phyloP scores from a whole-genome alignment of 2,888 invertebrate genomes.

The Blastobasis adustella region DNA sequence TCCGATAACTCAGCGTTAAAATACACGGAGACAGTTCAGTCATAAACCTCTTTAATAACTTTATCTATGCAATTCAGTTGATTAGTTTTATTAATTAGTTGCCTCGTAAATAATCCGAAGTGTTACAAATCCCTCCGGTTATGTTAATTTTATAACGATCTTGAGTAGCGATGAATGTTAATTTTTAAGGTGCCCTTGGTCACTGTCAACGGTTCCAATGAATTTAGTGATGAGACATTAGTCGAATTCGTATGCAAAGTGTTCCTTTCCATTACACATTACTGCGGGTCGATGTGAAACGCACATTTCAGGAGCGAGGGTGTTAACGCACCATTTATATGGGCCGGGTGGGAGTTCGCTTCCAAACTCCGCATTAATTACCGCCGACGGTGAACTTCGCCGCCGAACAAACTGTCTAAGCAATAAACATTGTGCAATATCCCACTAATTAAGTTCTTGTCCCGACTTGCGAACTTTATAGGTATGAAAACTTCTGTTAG shows the following conservation, averaged over 20 bases:
- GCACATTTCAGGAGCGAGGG: conserved; percentile 6
- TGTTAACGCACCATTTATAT: conserved; percentile 28
- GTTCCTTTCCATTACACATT: too few relatives aligned
- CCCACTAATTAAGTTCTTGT: conserved; percentile 40
- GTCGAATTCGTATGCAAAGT: too few relatives aligned
- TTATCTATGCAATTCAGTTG: conserved; percentile 8
- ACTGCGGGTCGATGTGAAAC: too few relatives aligned
- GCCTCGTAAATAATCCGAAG: conserved; percentile 11
- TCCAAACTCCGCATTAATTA: conserved; percentile 35
- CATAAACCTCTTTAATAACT: conserved; percentile 8
- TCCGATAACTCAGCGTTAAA: conserved; percentile 3
- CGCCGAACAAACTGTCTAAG: conserved; percentile 32
- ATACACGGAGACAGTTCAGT: conserved; percentile 5
- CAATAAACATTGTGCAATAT: conserved; percentile 48
- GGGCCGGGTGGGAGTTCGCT: conserved; percentile 17
- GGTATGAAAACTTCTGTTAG: conserved; percentile 7
- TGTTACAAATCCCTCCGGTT: conserved; percentile 23
- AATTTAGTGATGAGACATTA: too few relatives aligned
- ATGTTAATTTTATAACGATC: conserved; percentile 23
- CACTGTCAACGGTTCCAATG: too few relatives aligned
- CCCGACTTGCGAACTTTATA: conserved; percentile 12
- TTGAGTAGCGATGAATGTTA: conserved; percentile 20
- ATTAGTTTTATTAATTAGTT: conserved; percentile 6
- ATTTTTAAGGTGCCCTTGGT: background rate
- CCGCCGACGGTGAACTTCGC: conserved; percentile 25